Conservation (phyloP, 2,888 invertebrate genomes). For the Noctua pronuba region DNA sequence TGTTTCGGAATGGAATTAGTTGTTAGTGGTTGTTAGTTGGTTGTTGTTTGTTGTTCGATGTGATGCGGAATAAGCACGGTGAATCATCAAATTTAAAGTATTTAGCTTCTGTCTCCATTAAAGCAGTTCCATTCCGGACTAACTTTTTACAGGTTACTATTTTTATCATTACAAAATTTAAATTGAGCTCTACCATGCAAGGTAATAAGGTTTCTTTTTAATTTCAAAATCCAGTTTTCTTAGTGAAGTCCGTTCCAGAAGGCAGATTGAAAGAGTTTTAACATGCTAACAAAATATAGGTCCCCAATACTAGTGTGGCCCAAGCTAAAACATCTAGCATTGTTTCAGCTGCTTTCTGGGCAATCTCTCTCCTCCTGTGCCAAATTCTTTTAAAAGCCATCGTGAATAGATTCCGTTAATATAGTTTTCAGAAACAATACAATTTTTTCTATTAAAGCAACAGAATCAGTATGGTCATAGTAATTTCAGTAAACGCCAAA, state of each 20-base stretch:
- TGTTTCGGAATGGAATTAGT: neutral
- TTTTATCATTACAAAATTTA: conserved; percentile 36
- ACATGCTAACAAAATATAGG: conserved; percentile 72
- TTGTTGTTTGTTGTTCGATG: neutral
- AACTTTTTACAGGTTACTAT: conserved; percentile 49
- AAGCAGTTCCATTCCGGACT: conserved; percentile 30
- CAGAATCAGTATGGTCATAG: conserved; percentile 76
- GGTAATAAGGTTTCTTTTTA: too few relatives aligned
- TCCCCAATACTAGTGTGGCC: conserved; percentile 75
- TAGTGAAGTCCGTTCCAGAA: neutral
- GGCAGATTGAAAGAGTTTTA: conserved; percentile 37
- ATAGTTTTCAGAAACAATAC: neutral
- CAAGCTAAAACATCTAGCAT: conserved; percentile 74
- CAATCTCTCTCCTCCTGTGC: conserved; percentile 70
- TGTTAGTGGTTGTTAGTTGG: neutral
- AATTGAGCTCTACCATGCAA: too few relatives aligned
- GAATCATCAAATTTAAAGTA: conserved; percentile 35
- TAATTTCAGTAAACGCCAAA: conserved; percentile 80
- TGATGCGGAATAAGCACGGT: conserved; percentile 47
- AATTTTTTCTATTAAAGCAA: conserved; percentile 66
- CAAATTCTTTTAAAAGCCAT: conserved; percentile 76
- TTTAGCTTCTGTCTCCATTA: conserved; percentile 28
- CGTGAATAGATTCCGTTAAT: conserved; percentile 13
- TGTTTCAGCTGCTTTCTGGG: conserved; percentile 65
- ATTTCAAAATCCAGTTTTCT: conserved; percentile 1